phyloP scores from a whole-genome alignment of 2,113 vertebrate genomes.

The Colossoma macropomum region DNA sequence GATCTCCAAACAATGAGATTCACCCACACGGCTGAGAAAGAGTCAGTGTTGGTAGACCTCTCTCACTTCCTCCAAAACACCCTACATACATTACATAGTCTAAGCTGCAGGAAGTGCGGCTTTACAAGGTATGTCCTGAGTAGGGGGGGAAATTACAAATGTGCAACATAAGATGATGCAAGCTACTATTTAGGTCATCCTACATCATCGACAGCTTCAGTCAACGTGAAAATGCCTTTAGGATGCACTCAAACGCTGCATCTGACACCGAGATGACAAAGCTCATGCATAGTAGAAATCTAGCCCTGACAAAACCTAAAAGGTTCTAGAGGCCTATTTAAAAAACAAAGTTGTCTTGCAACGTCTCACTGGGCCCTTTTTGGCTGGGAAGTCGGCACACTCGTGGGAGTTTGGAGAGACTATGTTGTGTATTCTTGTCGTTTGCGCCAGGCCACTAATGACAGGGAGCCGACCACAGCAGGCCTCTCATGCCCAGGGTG shows the following conservation, averaged over 20 bases:
- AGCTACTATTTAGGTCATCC: conserved; percentile 20
- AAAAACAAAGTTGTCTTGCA: background rate
- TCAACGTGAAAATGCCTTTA: background rate
- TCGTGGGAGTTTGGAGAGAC: conserved; percentile 25
- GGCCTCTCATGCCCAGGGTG: conserved; percentile 37
- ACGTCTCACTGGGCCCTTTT: conserved; percentile 11
- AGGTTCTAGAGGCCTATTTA: background rate
- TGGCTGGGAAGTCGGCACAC: conserved; percentile 5
- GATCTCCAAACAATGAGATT: background rate
- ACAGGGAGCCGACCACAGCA: conserved; percentile 46
- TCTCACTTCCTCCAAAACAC: background rate
- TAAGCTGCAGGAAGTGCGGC: background rate
- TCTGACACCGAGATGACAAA: background rate
- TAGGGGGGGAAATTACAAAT: background rate
- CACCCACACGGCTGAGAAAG: background rate
- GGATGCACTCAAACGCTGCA: background rate
- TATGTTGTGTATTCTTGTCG: conserved; percentile 24
- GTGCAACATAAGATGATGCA: background rate
- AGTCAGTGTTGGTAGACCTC: background rate
- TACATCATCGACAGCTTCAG: conserved; percentile 9
- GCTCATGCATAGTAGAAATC: too few species aligned
- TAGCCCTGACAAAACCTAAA: background rate
- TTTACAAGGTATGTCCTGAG: conserved; percentile 8
- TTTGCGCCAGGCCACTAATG: conserved; percentile 51
- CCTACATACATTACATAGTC: background rate